phyloP scores from a whole-genome alignment of 2,888 invertebrate genomes.

The Drosophila subquinaria region DNA sequence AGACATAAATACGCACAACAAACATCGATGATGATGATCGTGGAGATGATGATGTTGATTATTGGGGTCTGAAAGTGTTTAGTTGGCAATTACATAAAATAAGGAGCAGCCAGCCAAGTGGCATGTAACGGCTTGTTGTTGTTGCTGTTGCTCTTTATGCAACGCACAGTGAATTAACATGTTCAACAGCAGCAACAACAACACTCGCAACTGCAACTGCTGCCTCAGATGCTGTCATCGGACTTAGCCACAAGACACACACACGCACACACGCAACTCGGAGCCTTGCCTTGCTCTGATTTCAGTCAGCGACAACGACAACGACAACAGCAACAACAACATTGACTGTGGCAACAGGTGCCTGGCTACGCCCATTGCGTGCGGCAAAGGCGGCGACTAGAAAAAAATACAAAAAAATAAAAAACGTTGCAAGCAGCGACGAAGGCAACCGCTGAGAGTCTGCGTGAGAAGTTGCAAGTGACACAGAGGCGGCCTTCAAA shows the following conservation, averaged over 20 bases:
- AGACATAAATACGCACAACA: slow-evolving; percentile 78
- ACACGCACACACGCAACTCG: slow-evolving; percentile 16
- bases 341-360: slow-evolving; percentile 69
- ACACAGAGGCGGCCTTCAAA: slow-evolving; percentile 32
- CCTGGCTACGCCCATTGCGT: slow-evolving; percentile 81
- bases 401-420: slow-evolving; percentile 63
- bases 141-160: slow-evolving; percentile 68
- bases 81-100: slow-evolving; percentile 80
- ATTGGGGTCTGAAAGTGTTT: slow-evolving; percentile 75
- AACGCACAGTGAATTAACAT: slow-evolving; percentile 76
- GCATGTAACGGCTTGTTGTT: slow-evolving; percentile 67
- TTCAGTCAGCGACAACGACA: slow-evolving; percentile 62
- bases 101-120: slow-evolving; percentile 76
- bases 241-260: slow-evolving; percentile 60
- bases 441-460: slow-evolving; percentile 36
- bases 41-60: slow-evolving; percentile 39
- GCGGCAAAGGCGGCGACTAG: slow-evolving; percentile 67
- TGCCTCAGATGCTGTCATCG: slow-evolving; percentile 76
- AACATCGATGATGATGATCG: slow-evolving; percentile 31
- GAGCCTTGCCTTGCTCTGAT: slow-evolving; percentile 76
- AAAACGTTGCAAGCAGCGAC: slow-evolving; percentile 56
- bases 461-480: slow-evolving; percentile 54
- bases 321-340: slow-evolving; percentile 42
- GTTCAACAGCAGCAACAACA: slow-evolving; percentile 75
- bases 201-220: slow-evolving; percentile 46